Evolutionary conservation across 2,113 vertebrate species (phyloP).

Genomic region (Myiagra hebetior): DNA sequence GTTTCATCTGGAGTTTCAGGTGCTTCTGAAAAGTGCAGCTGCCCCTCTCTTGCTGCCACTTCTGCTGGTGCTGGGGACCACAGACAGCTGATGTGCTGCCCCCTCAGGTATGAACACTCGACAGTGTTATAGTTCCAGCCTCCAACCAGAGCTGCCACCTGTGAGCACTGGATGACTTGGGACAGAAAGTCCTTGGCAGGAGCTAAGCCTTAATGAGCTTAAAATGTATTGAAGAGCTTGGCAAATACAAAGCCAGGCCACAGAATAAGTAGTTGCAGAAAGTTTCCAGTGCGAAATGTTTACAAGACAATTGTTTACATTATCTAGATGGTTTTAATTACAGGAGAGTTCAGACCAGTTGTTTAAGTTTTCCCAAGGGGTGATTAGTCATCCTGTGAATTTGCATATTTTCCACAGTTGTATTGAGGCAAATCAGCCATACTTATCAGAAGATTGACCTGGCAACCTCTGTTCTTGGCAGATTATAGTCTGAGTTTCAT

Average conservation of each 20-base stretch:
- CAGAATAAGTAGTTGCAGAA: slow-evolving; percentile 43
- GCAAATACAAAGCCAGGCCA: slow-evolving; percentile 13
- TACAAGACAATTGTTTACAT: slow-evolving; percentile 52
- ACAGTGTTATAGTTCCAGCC: background rate
- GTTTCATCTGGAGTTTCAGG: background rate
- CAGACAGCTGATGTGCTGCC: background rate
- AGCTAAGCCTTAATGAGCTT: slow-evolving; percentile 56
- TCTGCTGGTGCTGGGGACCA: background rate
- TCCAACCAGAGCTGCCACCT: slow-evolving; percentile 51
- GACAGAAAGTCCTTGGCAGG: slow-evolving; percentile 61
- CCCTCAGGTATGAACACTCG: background rate
- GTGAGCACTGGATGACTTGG: slow-evolving; percentile 24
- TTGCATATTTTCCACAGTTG: slow-evolving; percentile 25
- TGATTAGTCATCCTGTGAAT: background rate
- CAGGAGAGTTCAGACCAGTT: slow-evolving; percentile 44
- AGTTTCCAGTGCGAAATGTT: slow-evolving; percentile 36
- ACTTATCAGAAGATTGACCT: slow-evolving; percentile 16
- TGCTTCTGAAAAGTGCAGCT: background rate
- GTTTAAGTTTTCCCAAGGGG: background rate
- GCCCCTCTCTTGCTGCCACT: fast-evolving
- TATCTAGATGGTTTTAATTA: slow-evolving; percentile 58
- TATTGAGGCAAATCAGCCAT: background rate
- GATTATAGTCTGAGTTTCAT: background rate
- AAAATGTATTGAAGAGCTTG: background rate
- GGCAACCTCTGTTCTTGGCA: background rate